Conservation (phyloP, 2,113 vertebrate species). For the Leucoraja erinaceus region DNA sequence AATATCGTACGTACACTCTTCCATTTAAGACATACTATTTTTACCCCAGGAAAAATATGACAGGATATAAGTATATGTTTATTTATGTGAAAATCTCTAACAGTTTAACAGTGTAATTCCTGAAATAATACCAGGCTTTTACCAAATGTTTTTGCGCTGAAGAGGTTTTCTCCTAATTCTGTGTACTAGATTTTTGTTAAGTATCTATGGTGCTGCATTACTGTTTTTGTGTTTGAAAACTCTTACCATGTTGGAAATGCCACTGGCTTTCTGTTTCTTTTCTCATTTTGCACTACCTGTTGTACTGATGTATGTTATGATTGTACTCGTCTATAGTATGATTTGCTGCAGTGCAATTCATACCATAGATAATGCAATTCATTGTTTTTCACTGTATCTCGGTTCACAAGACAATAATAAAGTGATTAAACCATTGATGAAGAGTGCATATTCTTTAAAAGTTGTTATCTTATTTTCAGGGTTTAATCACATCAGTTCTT, state of each 20-base stretch:
- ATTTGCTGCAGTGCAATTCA: no score
- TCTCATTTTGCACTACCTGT: no score
- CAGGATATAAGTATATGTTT: neutral
- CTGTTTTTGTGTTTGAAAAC: neutral
- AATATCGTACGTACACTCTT: neutral
- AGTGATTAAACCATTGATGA: neutral
- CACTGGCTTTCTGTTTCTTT: no score
- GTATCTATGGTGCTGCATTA: neutral
- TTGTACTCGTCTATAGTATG: no score
- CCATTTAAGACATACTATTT: neutral
- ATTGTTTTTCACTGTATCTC: no score
- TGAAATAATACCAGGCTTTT: neutral
- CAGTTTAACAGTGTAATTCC: neutral
- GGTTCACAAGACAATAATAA: no score
- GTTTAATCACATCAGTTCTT: conserved; percentile 19
- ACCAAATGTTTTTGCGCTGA: neutral
- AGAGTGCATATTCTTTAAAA: neutral
- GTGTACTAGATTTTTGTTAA: neutral
- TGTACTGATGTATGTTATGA: no score
- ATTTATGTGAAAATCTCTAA: neutral
- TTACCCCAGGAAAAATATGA: neutral
- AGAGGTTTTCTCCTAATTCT: neutral
- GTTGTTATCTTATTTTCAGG: neutral
- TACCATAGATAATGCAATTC: no score
- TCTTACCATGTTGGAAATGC: neutral